phyloP scores from a whole-genome alignment of 2,888 invertebrate species.

The Drosophila infuscata region DNA sequence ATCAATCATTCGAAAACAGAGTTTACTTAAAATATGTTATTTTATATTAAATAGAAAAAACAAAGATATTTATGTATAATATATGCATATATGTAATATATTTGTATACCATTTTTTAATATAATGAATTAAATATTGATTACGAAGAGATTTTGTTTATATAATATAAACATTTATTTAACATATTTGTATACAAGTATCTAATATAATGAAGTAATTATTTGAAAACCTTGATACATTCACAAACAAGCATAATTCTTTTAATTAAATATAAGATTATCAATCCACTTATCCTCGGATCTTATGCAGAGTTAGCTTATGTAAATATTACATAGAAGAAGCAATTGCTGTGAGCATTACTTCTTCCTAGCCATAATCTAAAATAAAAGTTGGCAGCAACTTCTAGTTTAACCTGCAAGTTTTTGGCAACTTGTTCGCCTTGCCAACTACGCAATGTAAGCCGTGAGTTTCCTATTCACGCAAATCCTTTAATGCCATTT shows the following conservation, averaged over 20 bases:
- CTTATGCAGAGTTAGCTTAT: neutral
- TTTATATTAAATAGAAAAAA: neutral
- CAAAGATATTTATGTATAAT: neutral
- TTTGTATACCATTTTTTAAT: too few relatives aligned
- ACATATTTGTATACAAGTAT: too few relatives aligned
- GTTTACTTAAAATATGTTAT: neutral
- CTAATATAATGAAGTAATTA: neutral
- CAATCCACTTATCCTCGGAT: neutral
- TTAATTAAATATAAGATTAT: neutral
- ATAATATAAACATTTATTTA: too few relatives aligned
- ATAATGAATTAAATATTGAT: too few relatives aligned
- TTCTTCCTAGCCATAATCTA: constrained; percentile 25
- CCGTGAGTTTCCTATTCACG: constrained; percentile 65
- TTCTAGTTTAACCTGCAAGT: constrained; percentile 12
- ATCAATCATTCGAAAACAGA: neutral
- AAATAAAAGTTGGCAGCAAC: constrained; percentile 27
- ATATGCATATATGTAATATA: neutral
- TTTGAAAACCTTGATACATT: neutral
- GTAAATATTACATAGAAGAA: neutral
- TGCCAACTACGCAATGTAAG: constrained; percentile 42
- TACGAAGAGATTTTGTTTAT: too few relatives aligned
- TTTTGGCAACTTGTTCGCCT: constrained; percentile 40
- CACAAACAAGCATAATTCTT: neutral
- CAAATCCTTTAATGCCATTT: constrained; percentile 78
- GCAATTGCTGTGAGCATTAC: constrained; percentile 12